Conservation (phyloP, 2,113 vertebrate genomes). For the Accipiter virgatus region DNA sequence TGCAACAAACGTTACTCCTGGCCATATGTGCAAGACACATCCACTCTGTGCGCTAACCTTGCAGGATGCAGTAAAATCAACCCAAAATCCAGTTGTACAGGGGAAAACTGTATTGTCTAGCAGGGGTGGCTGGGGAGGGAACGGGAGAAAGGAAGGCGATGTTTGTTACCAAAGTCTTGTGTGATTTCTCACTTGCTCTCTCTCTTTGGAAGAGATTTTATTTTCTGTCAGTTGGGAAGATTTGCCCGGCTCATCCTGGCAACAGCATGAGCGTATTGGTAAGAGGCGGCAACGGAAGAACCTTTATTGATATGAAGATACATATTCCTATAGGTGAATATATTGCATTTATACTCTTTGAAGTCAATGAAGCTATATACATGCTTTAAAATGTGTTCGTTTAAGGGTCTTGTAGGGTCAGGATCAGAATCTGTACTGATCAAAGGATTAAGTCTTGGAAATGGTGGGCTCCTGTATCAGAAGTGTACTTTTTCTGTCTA, state of each 20-base stretch:
- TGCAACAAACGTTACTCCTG: background rate
- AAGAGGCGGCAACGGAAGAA: background rate
- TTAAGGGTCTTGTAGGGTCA: background rate
- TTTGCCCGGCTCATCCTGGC: background rate
- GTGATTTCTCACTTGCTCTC: background rate
- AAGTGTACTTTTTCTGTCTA: background rate
- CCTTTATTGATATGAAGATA: background rate
- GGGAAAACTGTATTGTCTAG: background rate
- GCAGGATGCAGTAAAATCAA: background rate
- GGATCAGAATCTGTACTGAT: background rate
- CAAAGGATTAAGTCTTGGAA: background rate
- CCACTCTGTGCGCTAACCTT: background rate
- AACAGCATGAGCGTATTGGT: background rate
- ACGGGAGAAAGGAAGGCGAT: rapidly evolving
- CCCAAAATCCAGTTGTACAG: rapidly evolving
- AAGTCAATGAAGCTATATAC: background rate
- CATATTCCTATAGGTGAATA: background rate
- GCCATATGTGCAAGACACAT: rapidly evolving
- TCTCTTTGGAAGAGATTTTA: background rate
- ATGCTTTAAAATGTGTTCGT: background rate
- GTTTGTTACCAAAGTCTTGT: background rate
- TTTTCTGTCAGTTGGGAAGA: background rate
- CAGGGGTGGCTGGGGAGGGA: background rate
- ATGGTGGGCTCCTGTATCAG: background rate
- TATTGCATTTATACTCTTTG: background rate